Evolutionary conservation across 2,888 invertebrate genomes (phyloP).

Genomic region (Acleris emargana): DNA sequence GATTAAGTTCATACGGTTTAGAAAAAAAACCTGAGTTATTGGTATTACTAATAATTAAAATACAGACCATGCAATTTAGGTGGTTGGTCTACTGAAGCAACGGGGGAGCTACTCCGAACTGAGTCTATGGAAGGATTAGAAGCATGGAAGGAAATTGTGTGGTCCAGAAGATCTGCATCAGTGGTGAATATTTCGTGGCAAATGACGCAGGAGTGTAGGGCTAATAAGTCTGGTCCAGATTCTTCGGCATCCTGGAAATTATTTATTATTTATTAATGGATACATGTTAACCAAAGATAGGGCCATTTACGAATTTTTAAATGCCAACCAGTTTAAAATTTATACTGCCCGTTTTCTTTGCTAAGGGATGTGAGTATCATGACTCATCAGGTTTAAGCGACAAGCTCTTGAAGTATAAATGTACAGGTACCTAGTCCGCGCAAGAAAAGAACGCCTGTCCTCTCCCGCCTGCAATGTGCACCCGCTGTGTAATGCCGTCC

Average conservation of each 20-base stretch:
- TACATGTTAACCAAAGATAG: too few relatives aligned
- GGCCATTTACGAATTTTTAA: too few relatives aligned
- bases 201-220: constrained; percentile 71
- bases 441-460: too few relatives aligned
- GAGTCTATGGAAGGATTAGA: constrained; percentile 50
- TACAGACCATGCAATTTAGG: constrained; percentile 36
- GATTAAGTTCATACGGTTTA: too few relatives aligned
- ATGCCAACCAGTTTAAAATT: too few relatives aligned
- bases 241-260: constrained; percentile 53
- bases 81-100: constrained; percentile 39
- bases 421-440: too few relatives aligned
- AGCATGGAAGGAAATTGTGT: constrained; percentile 71
- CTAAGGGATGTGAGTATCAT: too few relatives aligned
- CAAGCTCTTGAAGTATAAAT: too few relatives aligned
- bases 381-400: too few relatives aligned
- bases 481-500: too few relatives aligned
- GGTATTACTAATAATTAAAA: neutral
- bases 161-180: constrained; percentile 71
- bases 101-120: constrained; percentile 37
- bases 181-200: constrained; percentile 77
- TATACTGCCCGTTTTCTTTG: too few relatives aligned
- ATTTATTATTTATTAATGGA: neutral
- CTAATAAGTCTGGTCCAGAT: constrained; percentile 64
- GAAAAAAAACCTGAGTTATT: neutral
- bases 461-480: too few relatives aligned